phyloP scores from a whole-genome alignment of 1,140 invertebrate species.

The Drosophila nikananu region DNA sequence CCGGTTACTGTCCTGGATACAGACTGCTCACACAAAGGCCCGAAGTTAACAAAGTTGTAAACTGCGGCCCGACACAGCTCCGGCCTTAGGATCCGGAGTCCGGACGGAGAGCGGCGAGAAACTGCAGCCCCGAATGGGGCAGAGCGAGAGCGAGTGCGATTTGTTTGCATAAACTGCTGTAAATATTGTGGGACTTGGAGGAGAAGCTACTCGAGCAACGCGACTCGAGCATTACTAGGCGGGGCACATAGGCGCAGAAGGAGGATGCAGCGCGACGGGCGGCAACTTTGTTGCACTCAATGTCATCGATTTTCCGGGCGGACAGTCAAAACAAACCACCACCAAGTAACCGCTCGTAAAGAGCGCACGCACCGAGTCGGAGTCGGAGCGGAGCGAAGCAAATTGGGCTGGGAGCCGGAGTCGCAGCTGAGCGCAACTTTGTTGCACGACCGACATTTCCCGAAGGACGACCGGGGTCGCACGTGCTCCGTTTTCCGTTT shows the following conservation, averaged over 20 bases:
- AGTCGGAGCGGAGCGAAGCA: conserved; percentile 13
- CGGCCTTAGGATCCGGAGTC: conserved; percentile 34
- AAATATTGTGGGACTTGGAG: conserved; percentile 61
- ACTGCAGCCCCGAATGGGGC: conserved; percentile 17
- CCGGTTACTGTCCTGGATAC: conserved; percentile 84
- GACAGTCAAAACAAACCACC: conserved; percentile 70
- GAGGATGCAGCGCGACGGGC: conserved; percentile 52
- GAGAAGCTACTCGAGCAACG: conserved; percentile 13
- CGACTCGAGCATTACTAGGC: conserved; percentile 53
- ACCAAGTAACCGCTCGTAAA: conserved; percentile 53
- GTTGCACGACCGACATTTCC: conserved; percentile 81
- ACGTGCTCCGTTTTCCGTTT: conserved; percentile 70
- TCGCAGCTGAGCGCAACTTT: conserved; percentile 72
- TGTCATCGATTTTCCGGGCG: conserved; percentile 81
- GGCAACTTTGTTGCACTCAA: conserved; percentile 84
- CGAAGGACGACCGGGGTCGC: conserved; percentile 63
- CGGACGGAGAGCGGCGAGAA: conserved; percentile 47
- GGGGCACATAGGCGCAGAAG: conserved; percentile 42
- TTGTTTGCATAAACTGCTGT: conserved; percentile 66
- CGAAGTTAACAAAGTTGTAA: conserved; percentile 84
- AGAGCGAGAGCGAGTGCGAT: conserved; percentile 41
- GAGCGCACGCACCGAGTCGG: conserved; percentile 26
- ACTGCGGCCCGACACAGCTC: conserved; percentile 44
- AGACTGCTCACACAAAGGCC: conserved; percentile 70
- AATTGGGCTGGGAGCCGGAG: conserved; percentile 20